Base-by-base conservation (phyloP, 1,140 invertebrate genomes). In the Drosophila subpulchrella region DNA sequence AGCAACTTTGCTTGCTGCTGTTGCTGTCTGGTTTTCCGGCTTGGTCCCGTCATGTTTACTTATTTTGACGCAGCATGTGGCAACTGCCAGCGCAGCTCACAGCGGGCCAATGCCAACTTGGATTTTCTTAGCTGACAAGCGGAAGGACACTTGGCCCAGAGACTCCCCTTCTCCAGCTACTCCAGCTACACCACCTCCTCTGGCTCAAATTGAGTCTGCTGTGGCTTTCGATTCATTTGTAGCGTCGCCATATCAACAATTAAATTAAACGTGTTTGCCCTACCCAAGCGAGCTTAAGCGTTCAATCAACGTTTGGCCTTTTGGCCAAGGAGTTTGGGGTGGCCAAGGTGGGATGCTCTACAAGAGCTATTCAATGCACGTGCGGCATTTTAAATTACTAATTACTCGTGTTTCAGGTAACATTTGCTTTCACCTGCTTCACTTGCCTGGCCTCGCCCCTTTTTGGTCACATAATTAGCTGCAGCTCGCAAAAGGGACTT, bases 221-320 rank as follows among this genome's bases (percentile, higher is more conserved):
- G 20, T 76, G 58, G 36, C 66, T 27, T 27, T 27, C 71, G 75
- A 82, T 88, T 86, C 82, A 88, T 88, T 86, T 88, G 82, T 79
- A 73, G 71, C 83, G 75, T 83, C 75, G 83, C 83, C 79, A 86
- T 86, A 86, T 86, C 84, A 86, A 86, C 83, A 86, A 86, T 86
- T 86, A 88, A 86, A 86, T 86, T 86, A 88, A 86, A 86, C 83
- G 83, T 86, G 83, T 86, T 86, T 86, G 83, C 83, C 67, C 44
- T 86, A 76, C 79, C 75, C 75, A 86, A 86, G 76, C 83, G 47
- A 48, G 81, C 71, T 88, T 79, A 88, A 79, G 66, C 83, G 83
- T 75, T 83, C 83, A 86, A 86, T 86, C 83, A 86, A 73, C 73
- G 60, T 76, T 60, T 12, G 42, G 42, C 76, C 53, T 27, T 15